Evolutionary conservation across 2,888 invertebrate genomes (phyloP).

Genomic region (Stenurella melanura): DNA sequence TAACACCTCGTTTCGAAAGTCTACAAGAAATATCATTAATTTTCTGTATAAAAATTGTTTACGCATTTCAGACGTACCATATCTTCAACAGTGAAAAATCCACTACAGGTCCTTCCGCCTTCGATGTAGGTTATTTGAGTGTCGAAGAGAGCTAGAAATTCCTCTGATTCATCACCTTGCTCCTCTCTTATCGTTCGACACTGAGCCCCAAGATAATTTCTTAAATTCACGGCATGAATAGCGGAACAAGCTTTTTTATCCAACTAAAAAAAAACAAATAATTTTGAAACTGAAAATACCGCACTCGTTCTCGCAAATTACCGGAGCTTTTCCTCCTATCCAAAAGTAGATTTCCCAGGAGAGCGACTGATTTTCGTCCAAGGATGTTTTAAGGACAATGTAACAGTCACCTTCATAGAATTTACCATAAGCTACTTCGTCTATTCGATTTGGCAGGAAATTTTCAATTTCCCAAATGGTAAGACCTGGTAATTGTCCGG

Average conservation of each 20-base stretch:
- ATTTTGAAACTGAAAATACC: background rate
- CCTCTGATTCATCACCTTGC: slow-evolving; percentile 96
- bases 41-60: background rate
- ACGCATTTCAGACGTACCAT: slow-evolving; percentile 74
- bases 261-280: slow-evolving; percentile 75
- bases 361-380: slow-evolving; percentile 89
- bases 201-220: slow-evolving; percentile 95
- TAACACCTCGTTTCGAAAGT: slow-evolving; percentile 89
- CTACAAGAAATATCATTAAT: slow-evolving; percentile 72
- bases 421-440: slow-evolving; percentile 95
- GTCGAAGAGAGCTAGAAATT: slow-evolving; percentile 94
- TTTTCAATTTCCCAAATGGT: slow-evolving; percentile 99
- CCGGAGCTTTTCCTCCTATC: slow-evolving; percentile 97
- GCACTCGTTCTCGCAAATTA: slow-evolving; percentile 73
- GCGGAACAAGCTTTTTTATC: slow-evolving; percentile 97
- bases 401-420: slow-evolving; percentile 99
- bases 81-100: slow-evolving; percentile 97
- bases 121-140: slow-evolving; percentile 95
- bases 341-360: slow-evolving; percentile 99
- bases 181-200: slow-evolving; percentile 97
- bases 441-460: slow-evolving; percentile 96
- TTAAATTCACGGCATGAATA: slow-evolving; percentile 98
- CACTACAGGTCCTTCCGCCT: slow-evolving; percentile 97
- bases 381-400: slow-evolving; percentile 91
- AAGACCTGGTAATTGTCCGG: slow-evolving; percentile 93